Base-by-base conservation (phyloP, 1,140 invertebrate species). In the Drosophila suzukii region DNA sequence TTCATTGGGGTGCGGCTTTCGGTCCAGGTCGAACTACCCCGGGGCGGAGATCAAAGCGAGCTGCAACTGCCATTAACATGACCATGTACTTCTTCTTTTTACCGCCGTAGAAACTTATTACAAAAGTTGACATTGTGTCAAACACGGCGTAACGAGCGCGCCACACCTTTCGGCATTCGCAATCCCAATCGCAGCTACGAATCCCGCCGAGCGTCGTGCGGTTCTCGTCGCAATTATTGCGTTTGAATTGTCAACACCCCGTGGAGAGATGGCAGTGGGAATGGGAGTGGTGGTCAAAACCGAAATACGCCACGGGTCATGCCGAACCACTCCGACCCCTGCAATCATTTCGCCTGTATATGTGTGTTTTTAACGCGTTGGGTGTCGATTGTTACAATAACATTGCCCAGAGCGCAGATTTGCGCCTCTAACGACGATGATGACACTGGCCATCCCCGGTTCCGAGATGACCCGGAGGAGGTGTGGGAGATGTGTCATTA, bases 171-270 rank as follows among this genome's bases (percentile, higher is more conserved):
- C 55, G 49, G 36, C 44, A 43, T 30, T 65, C 47, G 36, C 60
- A 63, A 46, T 44, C 60, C 60, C 60, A 74, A 67, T 75, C 60
- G 34, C 59, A 70, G 61, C 70, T 46, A 38, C 47, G 61, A 60
- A 54, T 65, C 84, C 80, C 77, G 71, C 46, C 61, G 75, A 89
- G 71, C 79, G 63, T 41, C 77, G 81, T 77, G 81, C 68, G 78
- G 81, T 85, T 68, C 81, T 36, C 67, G 75, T 86, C 83, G 84
- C 81, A 89, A 89, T 89, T 89, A 89, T 89, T 89, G 84, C 78
- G 81, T 89, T 89, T 78, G 85, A 89, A 90, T 89, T 89, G 84
- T 88, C 83, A 88, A 89, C 83, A 88, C 83, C 83, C 75, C 76
- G 73, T 71, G 58, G 84, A 66, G 83, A 50, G 46, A 36, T 30